Percentiles rank a stretch among this genome's conserved stretches.
phyloP scores from a whole-genome alignment of 1,140 invertebrate species.

The Pseudomyrmex sp. region DNA sequence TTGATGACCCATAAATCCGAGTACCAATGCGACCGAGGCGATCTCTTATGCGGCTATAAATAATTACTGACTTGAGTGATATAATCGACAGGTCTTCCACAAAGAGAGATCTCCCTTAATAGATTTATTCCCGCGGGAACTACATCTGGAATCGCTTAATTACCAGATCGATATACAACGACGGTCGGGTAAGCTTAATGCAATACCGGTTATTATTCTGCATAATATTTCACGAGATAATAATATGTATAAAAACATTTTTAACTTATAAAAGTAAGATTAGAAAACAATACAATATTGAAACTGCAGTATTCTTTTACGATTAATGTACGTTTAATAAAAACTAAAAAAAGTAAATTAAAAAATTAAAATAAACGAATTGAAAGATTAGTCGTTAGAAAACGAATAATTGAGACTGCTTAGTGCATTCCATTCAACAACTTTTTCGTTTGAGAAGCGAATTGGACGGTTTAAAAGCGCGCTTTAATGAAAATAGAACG shows the following conservation, averaged over 20 bases:
- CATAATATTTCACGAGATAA: constrained; percentile 27
- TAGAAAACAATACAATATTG: neutral
- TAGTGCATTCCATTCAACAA: constrained; percentile 59
- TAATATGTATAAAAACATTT: constrained; percentile 10
- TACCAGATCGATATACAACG: constrained; percentile 28
- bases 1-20: constrained; percentile 45
- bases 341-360: neutral
- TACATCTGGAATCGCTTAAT: constrained; percentile 50
- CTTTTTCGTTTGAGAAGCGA: constrained; percentile 69
- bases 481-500: constrained; percentile 57
- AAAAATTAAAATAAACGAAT: too few relatives aligned
- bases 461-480: constrained; percentile 70
- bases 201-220: constrained; percentile 11
- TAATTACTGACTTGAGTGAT: constrained; percentile 49
- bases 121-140: constrained; percentile 35
- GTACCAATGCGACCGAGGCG: neutral
- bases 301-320: constrained; percentile 15
- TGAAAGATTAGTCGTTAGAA: constrained; percentile 51
- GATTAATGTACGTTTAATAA: neutral
- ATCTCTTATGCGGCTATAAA: constrained; percentile 23
- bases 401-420: constrained; percentile 68
- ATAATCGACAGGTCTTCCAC: constrained; percentile 49
- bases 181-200: neutral
- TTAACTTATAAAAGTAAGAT: neutral
- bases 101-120: constrained; percentile 46